Conservation (phyloP, 2,888 invertebrate genomes). For the Ormyrus rosae region DNA sequence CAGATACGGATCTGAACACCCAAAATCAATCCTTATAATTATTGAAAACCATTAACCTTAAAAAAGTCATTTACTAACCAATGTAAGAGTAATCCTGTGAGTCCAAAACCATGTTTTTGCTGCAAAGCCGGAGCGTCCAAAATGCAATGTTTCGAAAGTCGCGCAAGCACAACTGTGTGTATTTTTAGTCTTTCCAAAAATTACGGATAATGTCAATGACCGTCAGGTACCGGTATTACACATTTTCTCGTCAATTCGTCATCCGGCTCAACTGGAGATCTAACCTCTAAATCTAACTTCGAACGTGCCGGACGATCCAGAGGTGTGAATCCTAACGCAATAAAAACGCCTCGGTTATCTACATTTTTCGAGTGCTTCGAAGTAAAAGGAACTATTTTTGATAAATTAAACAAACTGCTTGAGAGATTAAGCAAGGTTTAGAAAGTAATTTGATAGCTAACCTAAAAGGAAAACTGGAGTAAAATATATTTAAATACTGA, state of each 20-base stretch:
- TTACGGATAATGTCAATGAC: no score
- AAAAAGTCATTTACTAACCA: constrained; percentile 58
- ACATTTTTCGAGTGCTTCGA: no score
- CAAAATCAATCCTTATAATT: constrained; percentile 7
- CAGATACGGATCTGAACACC: constrained; percentile 59
- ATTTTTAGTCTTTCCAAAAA: constrained; percentile 6
- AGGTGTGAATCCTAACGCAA: no score
- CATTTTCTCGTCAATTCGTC: no score
- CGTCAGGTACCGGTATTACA: no score
- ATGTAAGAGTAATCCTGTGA: constrained; percentile 56
- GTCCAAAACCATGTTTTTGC: constrained; percentile 59
- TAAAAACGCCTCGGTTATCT: no score
- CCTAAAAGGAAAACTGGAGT: neutral
- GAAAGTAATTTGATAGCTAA: constrained; percentile 14
- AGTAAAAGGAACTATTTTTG: no score
- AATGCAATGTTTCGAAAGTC: constrained; percentile 11
- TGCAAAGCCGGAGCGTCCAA: neutral
- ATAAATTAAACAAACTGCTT: no score
- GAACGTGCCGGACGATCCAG: no score
- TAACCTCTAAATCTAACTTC: no score
- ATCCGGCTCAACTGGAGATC: no score
- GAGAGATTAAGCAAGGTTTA: no score
- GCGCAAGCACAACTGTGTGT: constrained; percentile 13
- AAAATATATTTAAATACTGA: neutral
- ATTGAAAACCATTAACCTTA: neutral